Evolutionary conservation across 2,797 vertebrate genomes (phyloP).

Genomic region (Rhodeus uyekii): DNA sequence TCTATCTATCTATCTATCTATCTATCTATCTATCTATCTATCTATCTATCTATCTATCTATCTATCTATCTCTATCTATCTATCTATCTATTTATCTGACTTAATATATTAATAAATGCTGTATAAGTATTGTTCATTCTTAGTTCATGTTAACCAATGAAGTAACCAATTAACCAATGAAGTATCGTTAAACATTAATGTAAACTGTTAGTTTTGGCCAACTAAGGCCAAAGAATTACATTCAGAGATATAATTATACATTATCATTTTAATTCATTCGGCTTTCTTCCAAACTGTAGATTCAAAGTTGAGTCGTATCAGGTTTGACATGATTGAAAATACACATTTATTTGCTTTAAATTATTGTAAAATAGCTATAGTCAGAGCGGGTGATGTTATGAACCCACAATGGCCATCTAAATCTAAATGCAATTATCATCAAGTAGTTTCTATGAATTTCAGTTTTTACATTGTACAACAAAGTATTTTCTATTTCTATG

Average conservation of each 20-base stretch:
- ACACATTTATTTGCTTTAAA: neutral
- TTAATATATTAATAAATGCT: no score
- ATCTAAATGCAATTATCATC: neutral
- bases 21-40: no score
- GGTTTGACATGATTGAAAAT: neutral
- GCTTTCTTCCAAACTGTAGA: neutral
- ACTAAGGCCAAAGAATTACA: neutral
- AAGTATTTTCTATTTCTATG: neutral
- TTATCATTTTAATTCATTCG: neutral
- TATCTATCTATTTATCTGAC: fast-evolving
- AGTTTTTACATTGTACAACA: neutral
- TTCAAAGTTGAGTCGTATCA: neutral
- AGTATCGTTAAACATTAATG: neutral
- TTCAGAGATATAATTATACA: neutral
- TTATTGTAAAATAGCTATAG: neutral
- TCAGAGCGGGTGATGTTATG: neutral
- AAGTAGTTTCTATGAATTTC: neutral
- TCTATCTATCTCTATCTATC: fast-evolving
- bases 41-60: no score
- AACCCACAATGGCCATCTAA: neutral
- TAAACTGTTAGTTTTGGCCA: neutral
- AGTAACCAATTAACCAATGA: no score
- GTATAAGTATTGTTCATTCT: neutral
- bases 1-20: neutral
- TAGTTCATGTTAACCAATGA: neutral